Evolutionary conservation across 2,113 vertebrate species (phyloP).

Genomic region (Catagonus wagneri): DNA sequence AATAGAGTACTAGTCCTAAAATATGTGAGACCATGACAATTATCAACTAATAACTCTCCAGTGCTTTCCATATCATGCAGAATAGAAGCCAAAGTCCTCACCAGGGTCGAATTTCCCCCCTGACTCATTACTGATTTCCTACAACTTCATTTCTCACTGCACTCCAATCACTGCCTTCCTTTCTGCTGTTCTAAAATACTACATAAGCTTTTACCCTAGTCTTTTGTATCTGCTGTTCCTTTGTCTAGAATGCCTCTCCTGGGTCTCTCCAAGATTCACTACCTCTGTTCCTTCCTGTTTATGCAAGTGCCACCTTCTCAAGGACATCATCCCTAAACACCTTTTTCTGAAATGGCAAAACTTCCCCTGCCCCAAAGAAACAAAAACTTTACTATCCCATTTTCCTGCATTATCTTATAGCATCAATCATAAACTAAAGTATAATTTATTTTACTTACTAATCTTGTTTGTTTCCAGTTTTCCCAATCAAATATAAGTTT

Average conservation of each 20-base stretch:
- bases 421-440: background rate
- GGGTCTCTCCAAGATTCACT: background rate
- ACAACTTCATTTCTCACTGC: background rate
- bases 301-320: background rate
- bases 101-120: background rate
- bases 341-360: background rate
- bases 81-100: background rate
- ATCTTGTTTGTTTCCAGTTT: background rate
- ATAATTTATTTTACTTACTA: background rate
- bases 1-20: background rate
- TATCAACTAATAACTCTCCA: background rate
- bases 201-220: background rate
- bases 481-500: background rate
- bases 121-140: background rate
- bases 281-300: background rate
- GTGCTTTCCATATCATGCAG: background rate
- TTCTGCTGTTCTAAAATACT: background rate
- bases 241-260: background rate
- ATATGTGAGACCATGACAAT: background rate
- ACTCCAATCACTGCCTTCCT: background rate
- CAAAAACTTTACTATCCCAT: background rate
- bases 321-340: too few species aligned
- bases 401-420: background rate
- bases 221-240: background rate
- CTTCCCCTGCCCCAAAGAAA: background rate